Percentiles rank a stretch among this genome's conserved stretches.
These are phyloP conservation scores for Linurgus olivaceus DNA, from an alignment of 2,797 vertebrate genomes.

Conservation along the genomic window DNA sequence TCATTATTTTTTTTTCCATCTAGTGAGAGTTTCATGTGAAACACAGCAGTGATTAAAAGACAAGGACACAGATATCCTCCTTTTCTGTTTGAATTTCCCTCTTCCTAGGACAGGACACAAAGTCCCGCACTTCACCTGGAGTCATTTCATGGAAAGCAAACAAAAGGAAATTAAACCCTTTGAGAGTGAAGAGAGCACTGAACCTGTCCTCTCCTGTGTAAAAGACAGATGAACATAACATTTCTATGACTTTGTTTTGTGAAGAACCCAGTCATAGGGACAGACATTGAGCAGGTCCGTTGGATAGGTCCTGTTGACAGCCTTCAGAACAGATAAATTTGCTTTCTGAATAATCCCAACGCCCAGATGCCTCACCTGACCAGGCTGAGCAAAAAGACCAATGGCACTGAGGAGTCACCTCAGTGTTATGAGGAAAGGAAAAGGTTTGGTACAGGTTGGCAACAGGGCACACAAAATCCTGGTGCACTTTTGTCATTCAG, in stretches of 20 bases:
- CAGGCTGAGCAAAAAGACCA: neutral
- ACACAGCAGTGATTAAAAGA: neutral
- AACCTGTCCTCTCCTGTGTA: neutral
- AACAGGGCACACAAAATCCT: neutral
- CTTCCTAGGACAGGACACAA: rapidly evolving
- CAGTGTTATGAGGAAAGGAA: rapidly evolving
- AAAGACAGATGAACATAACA: neutral
- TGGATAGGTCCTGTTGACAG: neutral
- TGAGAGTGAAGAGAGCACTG: neutral
- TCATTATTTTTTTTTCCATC: neutral
- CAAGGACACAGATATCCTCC: neutral
- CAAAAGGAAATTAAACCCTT: neutral
- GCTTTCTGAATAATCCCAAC: neutral
- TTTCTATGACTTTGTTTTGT: neutral
- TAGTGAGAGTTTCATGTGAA: neutral
- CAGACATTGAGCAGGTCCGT: neutral
- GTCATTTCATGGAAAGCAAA: neutral
- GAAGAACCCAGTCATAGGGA: neutral
- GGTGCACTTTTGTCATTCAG: neutral
- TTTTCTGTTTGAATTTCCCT: neutral
- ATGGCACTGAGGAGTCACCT: neutral
- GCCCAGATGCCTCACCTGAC: neutral
- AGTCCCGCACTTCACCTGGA: neutral
- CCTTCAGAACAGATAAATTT: neutral
- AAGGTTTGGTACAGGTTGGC: neutral